Percentiles rank a stretch among this genome's conserved stretches.
These are phyloP conservation scores for Drosophila nasuta DNA, from an alignment of 1,140 invertebrate genomes.

Conservation along the genomic window DNA sequence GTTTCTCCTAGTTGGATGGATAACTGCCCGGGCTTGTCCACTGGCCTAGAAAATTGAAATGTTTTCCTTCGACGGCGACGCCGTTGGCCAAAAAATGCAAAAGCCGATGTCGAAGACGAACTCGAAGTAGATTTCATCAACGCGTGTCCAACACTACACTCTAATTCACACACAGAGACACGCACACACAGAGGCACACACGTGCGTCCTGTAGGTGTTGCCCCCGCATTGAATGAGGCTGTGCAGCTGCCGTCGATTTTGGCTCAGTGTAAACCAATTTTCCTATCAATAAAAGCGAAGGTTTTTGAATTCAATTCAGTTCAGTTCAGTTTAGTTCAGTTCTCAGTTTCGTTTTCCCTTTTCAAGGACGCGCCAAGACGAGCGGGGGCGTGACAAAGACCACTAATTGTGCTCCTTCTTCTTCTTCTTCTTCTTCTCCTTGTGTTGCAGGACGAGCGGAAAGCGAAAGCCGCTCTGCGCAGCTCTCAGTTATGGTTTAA, in stretches of 20 bases:
- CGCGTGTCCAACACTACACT: conserved; percentile 52
- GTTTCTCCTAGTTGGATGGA: conserved; percentile 48
- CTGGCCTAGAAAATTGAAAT: conserved; percentile 82
- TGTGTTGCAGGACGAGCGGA: conserved; percentile 54
- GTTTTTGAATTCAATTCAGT: conserved; percentile 71
- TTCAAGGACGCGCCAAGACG: conserved; percentile 54
- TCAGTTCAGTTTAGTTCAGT: conserved; percentile 57
- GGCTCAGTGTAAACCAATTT: conserved; percentile 76
- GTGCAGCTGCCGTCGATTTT: conserved; percentile 70
- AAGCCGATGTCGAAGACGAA: conserved; percentile 7
- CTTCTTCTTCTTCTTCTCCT: background rate
- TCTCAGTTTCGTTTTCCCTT: conserved; percentile 56
- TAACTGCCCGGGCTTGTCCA: conserved; percentile 49
- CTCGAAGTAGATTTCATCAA: conserved; percentile 46
- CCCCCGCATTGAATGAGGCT: conserved; percentile 41
- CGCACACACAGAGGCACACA: conserved; percentile 26
- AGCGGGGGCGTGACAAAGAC: conserved; percentile 71
- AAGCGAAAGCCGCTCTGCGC: conserved; percentile 66
- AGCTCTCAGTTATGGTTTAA: conserved; percentile 28
- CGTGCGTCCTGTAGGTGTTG: conserved; percentile 78
- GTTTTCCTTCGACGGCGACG: conserved; percentile 55
- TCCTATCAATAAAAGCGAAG: conserved; percentile 80
- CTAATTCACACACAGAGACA: conserved; percentile 24
- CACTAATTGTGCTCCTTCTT: conserved; percentile 67
- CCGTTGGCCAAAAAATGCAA: conserved; percentile 44